Percentiles rank a stretch among this genome's conserved stretches.
Evolutionary conservation across 2,888 invertebrate genomes (phyloP).

Genomic region (Drosophila ezoana): DNA sequence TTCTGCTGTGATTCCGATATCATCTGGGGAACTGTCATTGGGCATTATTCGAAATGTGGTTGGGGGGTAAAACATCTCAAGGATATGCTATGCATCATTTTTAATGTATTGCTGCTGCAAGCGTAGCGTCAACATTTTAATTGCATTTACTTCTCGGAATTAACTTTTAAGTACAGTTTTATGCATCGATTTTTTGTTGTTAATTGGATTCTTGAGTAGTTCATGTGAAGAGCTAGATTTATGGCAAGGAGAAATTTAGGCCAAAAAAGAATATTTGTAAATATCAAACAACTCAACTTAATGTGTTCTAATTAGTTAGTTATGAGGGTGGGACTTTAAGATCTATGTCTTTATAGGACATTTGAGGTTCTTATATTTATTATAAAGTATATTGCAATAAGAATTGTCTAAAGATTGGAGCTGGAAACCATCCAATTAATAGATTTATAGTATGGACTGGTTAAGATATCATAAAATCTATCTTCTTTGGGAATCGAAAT

Average conservation of each 20-base stretch:
- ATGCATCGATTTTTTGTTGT: not conserved
- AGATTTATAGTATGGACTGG: too few species aligned
- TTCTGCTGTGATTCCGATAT: constrained; percentile 67
- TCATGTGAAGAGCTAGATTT: not conserved
- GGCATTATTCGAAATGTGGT: constrained; percentile 6
- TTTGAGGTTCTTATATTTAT: too few species aligned
- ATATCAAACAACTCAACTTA: not conserved
- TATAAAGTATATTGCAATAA: too few species aligned
- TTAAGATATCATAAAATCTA: not conserved
- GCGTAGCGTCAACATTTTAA: constrained; percentile 11
- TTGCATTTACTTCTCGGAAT: constrained; percentile 2
- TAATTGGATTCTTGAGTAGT: not conserved
- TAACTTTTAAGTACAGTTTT: not conserved
- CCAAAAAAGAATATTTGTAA: too few species aligned
- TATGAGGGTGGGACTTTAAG: too few species aligned
- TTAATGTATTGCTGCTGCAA: not conserved
- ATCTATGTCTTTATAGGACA: too few species aligned
- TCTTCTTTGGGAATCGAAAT: not conserved
- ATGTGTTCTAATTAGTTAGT: too few species aligned
- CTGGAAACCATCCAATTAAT: too few species aligned
- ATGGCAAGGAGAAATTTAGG: not conserved
- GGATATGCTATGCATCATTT: not conserved
- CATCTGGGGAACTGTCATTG: constrained; percentile 47
- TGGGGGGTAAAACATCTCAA: not conserved
- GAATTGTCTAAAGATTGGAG: too few species aligned